Conservation (phyloP, 2,113 vertebrate species). For the Atlantisia rogersi region DNA sequence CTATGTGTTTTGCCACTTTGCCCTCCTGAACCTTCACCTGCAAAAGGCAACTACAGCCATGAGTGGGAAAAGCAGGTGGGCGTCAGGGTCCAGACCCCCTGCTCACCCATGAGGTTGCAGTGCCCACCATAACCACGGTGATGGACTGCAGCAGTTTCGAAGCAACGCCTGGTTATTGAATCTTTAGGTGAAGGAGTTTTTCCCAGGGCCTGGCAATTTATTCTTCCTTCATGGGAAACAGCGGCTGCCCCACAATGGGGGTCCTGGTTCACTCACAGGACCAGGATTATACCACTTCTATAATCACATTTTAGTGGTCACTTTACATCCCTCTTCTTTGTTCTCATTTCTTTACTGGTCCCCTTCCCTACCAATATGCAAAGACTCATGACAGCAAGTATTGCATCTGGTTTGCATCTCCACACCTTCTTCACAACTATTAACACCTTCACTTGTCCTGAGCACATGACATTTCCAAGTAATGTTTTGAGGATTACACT, state of each 20-base stretch:
- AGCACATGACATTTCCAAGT: background rate
- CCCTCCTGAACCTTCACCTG: background rate
- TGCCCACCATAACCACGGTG: background rate
- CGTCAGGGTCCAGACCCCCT: background rate
- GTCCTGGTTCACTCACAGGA: background rate
- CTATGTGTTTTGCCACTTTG: rapidly evolving
- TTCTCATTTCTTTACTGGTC: background rate
- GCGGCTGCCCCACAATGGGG: background rate
- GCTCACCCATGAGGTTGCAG: rapidly evolving
- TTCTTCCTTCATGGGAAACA: background rate
- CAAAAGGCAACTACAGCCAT: rapidly evolving
- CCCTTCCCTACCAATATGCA: background rate
- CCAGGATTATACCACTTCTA: background rate
- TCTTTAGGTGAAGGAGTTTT: background rate
- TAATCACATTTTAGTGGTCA: background rate
- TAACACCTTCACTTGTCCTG: background rate
- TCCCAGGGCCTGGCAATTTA: background rate
- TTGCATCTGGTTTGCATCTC: background rate
- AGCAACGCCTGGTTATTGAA: background rate
- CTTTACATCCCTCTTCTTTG: background rate
- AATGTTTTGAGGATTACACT: background rate
- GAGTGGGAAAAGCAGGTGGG: background rate
- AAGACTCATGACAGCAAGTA: background rate
- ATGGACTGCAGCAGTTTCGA: background rate
- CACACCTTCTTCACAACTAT: background rate